Evolutionary conservation across 2,797 vertebrate species (phyloP).

Genomic region (Saxicola maurus): DNA sequence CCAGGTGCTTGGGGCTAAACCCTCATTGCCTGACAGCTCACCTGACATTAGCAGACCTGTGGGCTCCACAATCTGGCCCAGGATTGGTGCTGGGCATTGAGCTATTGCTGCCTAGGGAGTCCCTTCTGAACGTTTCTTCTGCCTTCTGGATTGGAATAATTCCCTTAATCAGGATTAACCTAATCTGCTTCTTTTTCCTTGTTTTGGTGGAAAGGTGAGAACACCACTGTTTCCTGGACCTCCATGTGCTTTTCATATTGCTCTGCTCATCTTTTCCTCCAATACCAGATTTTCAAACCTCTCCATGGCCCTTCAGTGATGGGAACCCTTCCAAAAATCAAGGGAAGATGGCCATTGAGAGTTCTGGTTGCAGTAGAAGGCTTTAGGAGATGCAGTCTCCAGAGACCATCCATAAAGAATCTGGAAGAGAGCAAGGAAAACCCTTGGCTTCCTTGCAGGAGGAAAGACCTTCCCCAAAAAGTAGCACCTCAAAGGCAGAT

Average conservation of each 20-base stretch:
- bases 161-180: not conserved
- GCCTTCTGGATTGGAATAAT: not conserved
- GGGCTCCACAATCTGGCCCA: not conserved
- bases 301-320: not conserved
- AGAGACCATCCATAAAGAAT: not conserved
- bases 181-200: not conserved
- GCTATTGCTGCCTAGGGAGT: not conserved
- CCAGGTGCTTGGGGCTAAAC: not conserved
- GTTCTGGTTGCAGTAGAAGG: not conserved
- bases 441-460: not conserved
- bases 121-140: not conserved
- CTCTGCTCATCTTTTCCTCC: not conserved
- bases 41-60: not conserved
- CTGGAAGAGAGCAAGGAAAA: not conserved
- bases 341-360: not conserved
- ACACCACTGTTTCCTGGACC: not conserved
- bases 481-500: not conserved
- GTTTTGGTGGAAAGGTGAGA: not conserved
- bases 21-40: not conserved
- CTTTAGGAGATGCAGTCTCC: not conserved
- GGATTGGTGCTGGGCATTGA: accelerated
- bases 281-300: not conserved
- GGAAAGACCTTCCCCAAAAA: not conserved
- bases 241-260: accelerated
- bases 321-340: not conserved